Percentiles rank a stretch among this genome's conserved stretches.
These are phyloP conservation scores for Taenaris catops DNA, from an alignment of 2,888 invertebrate species.

Conservation along the genomic window DNA sequence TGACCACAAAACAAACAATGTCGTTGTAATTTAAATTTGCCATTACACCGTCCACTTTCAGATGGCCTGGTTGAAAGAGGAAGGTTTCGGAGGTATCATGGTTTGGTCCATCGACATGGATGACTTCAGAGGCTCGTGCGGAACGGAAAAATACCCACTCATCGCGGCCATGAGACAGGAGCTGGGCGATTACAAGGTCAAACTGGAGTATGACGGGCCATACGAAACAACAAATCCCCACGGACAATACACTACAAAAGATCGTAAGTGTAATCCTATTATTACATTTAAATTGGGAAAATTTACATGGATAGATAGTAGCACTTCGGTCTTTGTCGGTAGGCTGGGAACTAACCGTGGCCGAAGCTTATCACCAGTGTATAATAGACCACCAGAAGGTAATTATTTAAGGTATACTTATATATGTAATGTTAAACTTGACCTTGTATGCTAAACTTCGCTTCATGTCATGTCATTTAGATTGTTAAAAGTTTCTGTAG, in stretches of 20 bases:
- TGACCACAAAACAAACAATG: no score
- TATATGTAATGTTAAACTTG: no score
- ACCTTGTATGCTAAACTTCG: no score
- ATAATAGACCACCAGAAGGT: no score
- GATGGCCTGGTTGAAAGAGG: conserved; percentile 96
- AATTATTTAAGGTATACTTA: no score
- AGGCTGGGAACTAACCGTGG: no score
- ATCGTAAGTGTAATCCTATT: conserved; percentile 83
- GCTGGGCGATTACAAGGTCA: conserved; percentile 89
- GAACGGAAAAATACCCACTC: conserved; percentile 93
- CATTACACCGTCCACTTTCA: conserved; percentile 40
- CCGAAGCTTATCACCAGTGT: no score
- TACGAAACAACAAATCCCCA: conserved; percentile 86
- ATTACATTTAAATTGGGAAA: background rate
- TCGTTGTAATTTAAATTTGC: no score
- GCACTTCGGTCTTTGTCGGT: no score
- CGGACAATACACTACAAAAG: conserved; percentile 92
- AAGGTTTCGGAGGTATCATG: conserved; percentile 97
- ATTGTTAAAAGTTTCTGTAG: no score
- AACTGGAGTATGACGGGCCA: conserved; percentile 91
- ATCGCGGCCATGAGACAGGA: conserved; percentile 93
- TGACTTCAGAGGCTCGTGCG: conserved; percentile 94
- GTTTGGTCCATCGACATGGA: conserved; percentile 98
- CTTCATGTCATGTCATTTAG: no score
- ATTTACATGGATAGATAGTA: no score